These are phyloP conservation scores for Antennarius maculatus DNA, from an alignment of 2,797 vertebrate species.

Conservation along the genomic window DNA sequence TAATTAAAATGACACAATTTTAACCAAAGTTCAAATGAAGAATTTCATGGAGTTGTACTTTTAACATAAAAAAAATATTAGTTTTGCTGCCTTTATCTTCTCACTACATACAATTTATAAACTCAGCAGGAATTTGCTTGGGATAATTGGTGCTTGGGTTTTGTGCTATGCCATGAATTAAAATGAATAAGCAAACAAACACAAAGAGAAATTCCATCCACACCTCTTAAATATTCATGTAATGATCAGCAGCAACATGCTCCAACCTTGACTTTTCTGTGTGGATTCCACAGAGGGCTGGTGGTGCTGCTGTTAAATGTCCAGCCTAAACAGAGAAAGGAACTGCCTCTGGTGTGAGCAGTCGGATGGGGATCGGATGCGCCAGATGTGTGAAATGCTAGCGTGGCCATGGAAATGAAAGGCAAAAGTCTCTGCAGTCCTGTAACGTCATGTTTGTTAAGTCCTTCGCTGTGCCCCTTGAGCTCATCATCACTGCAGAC, in stretches of 20 bases:
- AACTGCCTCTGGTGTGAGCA: not conserved
- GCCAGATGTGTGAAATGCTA: constrained; percentile 2
- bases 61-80: not conserved
- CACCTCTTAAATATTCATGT: constrained; percentile 13
- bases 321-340: not conserved
- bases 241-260: constrained; percentile 1
- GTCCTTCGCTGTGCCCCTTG: constrained; percentile 26
- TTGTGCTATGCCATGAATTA: constrained; percentile 16
- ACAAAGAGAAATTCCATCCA: constrained; percentile 14
- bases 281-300: constrained; percentile 6
- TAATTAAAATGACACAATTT: too few species aligned
- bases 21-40: not conserved
- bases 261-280: not conserved
- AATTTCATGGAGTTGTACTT: not conserved
- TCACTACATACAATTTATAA: constrained; percentile 1
- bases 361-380: constrained; percentile 14
- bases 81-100: not conserved
- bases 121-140: constrained; percentile 23
- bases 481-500: constrained; percentile 17
- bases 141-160: constrained; percentile 26
- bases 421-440: not conserved
- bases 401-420: not conserved
- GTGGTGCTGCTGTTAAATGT: not conserved
- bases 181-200: constrained; percentile 20
- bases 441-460: constrained; percentile 7